Evolutionary conservation across 2,888 invertebrate genomes (phyloP).

Genomic region (Agapostemon virescens): DNA sequence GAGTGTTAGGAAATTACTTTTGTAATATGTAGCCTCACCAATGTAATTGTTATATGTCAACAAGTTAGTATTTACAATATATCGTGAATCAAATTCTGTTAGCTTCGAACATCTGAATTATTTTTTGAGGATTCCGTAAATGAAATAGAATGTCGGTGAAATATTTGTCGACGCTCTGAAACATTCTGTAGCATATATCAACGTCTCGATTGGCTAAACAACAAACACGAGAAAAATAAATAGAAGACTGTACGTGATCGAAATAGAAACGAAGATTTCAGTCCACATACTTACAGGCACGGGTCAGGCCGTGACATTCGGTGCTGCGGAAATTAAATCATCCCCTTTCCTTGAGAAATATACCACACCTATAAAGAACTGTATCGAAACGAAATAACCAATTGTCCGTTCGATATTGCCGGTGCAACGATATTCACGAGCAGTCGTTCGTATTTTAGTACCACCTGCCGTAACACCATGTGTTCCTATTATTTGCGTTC

Average conservation of each 20-base stretch:
- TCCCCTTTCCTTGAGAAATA: constrained; percentile 26
- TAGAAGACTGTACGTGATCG: constrained; percentile 1
- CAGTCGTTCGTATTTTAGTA: constrained; percentile 53
- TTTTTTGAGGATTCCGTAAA: background rate
- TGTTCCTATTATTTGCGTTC: constrained; percentile 63
- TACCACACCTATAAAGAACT: background rate
- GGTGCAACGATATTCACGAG: constrained; percentile 53
- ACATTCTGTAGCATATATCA: background rate
- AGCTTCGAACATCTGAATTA: background rate
- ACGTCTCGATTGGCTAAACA: background rate
- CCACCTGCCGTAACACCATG: constrained; percentile 68
- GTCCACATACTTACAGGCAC: background rate
- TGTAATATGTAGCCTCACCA: background rate
- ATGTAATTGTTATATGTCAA: too few species aligned
- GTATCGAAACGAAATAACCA: constrained; percentile 37
- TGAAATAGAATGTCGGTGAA: background rate
- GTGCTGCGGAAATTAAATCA: background rate
- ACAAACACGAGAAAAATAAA: constrained; percentile 12
- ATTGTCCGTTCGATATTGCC: constrained; percentile 46
- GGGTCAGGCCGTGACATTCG: background rate
- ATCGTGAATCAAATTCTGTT: too few species aligned
- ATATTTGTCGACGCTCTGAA: background rate
- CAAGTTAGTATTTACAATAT: too few species aligned
- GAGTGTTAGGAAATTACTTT: background rate
- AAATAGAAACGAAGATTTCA: constrained; percentile 23